Base-by-base conservation (phyloP, 1,140 invertebrate genomes). In the Metaphire vulgaris region DNA sequence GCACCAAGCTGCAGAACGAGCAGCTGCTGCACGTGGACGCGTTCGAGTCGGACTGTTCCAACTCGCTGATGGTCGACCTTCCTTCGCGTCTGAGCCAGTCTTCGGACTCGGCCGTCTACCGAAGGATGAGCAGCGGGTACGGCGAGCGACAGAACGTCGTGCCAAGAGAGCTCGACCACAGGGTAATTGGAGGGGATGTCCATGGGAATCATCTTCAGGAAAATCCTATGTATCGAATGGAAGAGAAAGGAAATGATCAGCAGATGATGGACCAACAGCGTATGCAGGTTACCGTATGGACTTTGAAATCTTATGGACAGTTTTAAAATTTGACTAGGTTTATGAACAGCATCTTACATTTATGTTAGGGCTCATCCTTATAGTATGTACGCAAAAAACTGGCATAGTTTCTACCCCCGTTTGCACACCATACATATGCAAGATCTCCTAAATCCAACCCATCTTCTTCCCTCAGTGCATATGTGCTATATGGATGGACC, bases 1-100 rank as follows among this genome's bases (percentile, higher is more conserved):
- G 84, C 78, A 73, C 72, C 31, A 73, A 73, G 41, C 72, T 73
- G 33, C 72, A 75, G 72, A 73, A 73, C 72, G 72, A 73, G 16
- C 72, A 73, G 41, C 34, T 73, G 33, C 72, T 73, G 1, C 72
- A 73, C 72, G 41, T 73, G 32, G 72, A 73, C 16, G 72, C 72
- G 12, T 73, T 73, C 41, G 72, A 73, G 26, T 73, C 72, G 33
- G 72, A 73, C 72, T 73, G 31, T 14, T 34, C 32, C 72, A 34
- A 41, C 33, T 56, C 41, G 21, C 41, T 56, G 41, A 56, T 56
- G 41, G 41, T 56, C 6, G 41, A 56, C 41, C 41, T 56, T 56
- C 41, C 41, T 6, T 56, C 41, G 21, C 41, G 41, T 56, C 6
- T 56, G 41, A 56, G 41, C 41, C 41, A 56, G 41, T 56, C 41